Evolutionary conservation across 2,113 vertebrate species (phyloP).

Genomic region (Pseudorhombus dupliciocellatus): DNA sequence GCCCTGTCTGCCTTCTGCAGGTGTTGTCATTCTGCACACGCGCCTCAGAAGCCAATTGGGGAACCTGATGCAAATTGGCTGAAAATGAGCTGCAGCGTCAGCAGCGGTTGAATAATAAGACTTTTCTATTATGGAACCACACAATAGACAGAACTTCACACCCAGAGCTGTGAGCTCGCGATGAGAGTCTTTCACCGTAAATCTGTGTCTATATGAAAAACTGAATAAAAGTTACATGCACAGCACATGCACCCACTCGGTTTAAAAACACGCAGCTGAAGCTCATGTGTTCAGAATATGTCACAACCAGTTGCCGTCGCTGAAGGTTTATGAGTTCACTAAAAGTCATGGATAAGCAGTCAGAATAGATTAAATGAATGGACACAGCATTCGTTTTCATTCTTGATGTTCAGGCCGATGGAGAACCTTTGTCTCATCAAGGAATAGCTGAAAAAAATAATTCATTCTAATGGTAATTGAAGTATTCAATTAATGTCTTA

Average conservation of each 20-base stretch:
- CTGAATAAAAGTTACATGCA: too few species aligned
- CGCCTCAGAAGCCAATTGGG: slow-evolving; percentile 25
- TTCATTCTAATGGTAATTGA: background rate
- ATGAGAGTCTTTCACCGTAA: background rate
- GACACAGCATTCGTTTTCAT: too few species aligned
- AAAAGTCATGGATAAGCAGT: background rate
- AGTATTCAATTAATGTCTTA: too few species aligned
- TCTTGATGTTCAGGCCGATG: too few species aligned
- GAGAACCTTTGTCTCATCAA: background rate
- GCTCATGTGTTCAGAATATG: too few species aligned
- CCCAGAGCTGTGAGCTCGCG: background rate
- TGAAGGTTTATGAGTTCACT: background rate
- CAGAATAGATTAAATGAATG: too few species aligned
- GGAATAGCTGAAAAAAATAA: background rate
- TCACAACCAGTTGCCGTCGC: too few species aligned
- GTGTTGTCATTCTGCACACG: slow-evolving; percentile 19
- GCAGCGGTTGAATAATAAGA: background rate
- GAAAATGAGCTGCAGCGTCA: background rate
- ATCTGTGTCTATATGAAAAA: background rate
- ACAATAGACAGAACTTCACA: background rate
- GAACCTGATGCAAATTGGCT: slow-evolving; percentile 6
- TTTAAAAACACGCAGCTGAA: too few species aligned
- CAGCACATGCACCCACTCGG: too few species aligned
- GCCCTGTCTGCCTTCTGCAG: background rate
- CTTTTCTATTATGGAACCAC: background rate